A percentile compares a stretch with the other conserved stretches of the same genome.
These are phyloP conservation scores for Eciton burchellii DNA, from an alignment of 1,140 invertebrate species.

Conservation along the genomic window DNA sequence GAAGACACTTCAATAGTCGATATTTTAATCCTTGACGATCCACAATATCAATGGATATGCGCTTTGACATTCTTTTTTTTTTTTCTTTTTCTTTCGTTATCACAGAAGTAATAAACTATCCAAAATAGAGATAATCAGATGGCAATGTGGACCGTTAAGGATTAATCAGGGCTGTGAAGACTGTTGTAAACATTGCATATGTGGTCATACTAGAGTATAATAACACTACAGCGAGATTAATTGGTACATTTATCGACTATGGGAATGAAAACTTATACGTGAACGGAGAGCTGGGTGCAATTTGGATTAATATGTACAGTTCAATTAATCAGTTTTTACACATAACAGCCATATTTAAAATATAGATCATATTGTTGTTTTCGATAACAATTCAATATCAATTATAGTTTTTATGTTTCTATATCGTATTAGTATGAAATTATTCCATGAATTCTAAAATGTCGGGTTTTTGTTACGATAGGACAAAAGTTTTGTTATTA, in stretches of 20 bases:
- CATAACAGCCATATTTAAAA: conserved; percentile 24
- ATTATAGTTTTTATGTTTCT: conserved; percentile 8
- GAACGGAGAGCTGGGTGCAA: conserved; percentile 21
- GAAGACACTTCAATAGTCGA: conserved; percentile 20
- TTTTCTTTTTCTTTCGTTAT: conserved; percentile 14
- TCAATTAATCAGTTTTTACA: conserved; percentile 33
- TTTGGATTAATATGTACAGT: conserved; percentile 8
- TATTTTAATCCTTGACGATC: conserved; percentile 23
- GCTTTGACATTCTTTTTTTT: background rate
- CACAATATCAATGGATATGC: background rate
- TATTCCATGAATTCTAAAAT: conserved; percentile 1
- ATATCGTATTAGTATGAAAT: background rate
- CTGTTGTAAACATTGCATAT: conserved; percentile 1
- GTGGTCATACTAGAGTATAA: conserved; percentile 18
- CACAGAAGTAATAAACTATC: background rate
- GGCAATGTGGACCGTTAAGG: conserved; percentile 6
- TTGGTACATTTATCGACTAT: conserved; percentile 32
- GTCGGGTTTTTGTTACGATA: background rate
- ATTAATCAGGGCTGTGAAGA: conserved; percentile 32
- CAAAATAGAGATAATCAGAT: background rate
- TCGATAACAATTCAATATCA: conserved; percentile 8
- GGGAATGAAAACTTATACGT: conserved; percentile 11
- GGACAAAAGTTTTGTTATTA: conserved; percentile 33
- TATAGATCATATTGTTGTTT: conserved; percentile 16
- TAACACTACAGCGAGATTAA: conserved; percentile 28